phyloP scores from a whole-genome alignment of 2,797 vertebrate species.

The Arctocebus calabarensis region DNA sequence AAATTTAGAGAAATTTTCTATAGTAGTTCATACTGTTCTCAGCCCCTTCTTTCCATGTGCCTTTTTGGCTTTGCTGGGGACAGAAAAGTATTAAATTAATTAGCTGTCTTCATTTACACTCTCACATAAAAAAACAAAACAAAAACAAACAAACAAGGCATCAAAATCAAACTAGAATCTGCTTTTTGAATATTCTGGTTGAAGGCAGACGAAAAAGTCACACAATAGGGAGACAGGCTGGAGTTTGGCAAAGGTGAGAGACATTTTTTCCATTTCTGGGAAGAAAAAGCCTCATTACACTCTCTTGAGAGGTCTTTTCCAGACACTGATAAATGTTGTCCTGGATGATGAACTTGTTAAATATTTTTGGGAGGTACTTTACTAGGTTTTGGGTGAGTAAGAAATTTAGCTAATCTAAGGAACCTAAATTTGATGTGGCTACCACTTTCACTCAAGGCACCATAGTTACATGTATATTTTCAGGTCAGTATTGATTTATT shows the following conservation, averaged over 20 bases:
- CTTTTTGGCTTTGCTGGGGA: conserved; percentile 72
- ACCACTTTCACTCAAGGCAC: neutral
- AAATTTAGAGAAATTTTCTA: conserved; percentile 73
- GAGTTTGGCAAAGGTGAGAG: conserved; percentile 22
- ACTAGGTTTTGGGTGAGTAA: conserved; percentile 14
- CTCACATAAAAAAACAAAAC: neutral
- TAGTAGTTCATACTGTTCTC: conserved; percentile 67
- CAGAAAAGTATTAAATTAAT: neutral
- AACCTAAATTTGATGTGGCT: neutral
- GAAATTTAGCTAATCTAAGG: neutral
- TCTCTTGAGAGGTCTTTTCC: conserved; percentile 55
- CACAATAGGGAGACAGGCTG: neutral
- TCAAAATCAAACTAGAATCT: neutral
- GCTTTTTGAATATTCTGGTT: neutral
- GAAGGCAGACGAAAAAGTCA: neutral
- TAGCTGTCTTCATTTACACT: neutral
- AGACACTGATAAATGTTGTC: conserved; percentile 34
- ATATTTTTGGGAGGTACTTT: neutral
- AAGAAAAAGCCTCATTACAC: neutral
- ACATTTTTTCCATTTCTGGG: conserved; percentile 66
- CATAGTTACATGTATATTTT: neutral
- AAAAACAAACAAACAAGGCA: neutral
- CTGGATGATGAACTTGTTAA: conserved; percentile 31
- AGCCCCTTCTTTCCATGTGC: conserved; percentile 49
- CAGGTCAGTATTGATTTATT: conserved; percentile 8